These are phyloP conservation scores for Catalaphyllia jardinei DNA, from an alignment of 64 coral and sea anemone species.

Conservation along the genomic window DNA sequence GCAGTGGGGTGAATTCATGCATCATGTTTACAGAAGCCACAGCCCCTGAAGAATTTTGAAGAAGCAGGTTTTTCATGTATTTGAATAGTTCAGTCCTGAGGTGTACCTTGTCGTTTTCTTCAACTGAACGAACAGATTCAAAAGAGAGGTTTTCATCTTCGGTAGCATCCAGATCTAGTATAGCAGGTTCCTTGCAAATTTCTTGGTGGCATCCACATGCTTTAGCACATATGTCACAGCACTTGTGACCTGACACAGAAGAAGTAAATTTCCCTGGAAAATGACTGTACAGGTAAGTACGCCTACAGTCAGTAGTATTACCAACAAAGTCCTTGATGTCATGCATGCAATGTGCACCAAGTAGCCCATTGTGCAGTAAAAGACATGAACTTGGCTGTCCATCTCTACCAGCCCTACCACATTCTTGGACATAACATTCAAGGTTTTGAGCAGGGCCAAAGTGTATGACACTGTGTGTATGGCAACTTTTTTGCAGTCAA, in stretches of 20 bases:
- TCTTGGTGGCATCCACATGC: background rate
- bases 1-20: constrained; percentile 36
- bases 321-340: constrained; percentile 18
- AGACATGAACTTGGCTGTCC: constrained; percentile 9
- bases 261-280: constrained; percentile 37
- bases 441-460: constrained; percentile 50
- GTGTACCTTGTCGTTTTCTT: constrained; percentile 23
- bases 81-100: constrained; percentile 1
- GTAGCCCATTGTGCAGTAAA: constrained; percentile 31
- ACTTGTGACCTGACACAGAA: constrained; percentile 12
- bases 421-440: constrained; percentile 44
- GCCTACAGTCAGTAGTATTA: constrained; percentile 2
- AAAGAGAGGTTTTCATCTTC: background rate
- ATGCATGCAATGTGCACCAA: constrained; percentile 16
- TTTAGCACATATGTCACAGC: constrained; percentile 32
- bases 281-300: background rate
- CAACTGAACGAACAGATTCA: constrained; percentile 37
- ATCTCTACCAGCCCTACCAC: constrained; percentile 30
- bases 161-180: background rate
- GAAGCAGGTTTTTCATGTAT: constrained; percentile 26
- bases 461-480: constrained; percentile 33
- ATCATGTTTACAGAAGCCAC: constrained; percentile 39
- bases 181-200: constrained; percentile 12
- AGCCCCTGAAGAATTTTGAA: constrained; percentile 33
- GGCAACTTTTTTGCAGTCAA: constrained; percentile 43